A percentile compares a stretch with the other conserved stretches of the same genome.
These are phyloP conservation scores for Bufotes viridis DNA, from an alignment of 2,797 vertebrate species.

Conservation along the genomic window DNA sequence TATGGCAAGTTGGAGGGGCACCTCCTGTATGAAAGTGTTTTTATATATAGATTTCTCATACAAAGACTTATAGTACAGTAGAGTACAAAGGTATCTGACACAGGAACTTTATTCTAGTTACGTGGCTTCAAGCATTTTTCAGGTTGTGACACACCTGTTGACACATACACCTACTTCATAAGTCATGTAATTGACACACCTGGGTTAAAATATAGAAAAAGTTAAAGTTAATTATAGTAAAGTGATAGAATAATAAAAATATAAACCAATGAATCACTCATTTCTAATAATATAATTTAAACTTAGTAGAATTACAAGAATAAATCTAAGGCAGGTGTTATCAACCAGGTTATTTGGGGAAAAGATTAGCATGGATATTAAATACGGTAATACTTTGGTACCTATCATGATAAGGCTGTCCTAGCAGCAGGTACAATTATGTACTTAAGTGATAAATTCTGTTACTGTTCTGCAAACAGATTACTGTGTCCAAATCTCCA, in stretches of 20 bases:
- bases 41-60: neutral
- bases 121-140: neutral
- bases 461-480: neutral
- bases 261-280: neutral
- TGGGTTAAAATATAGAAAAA: neutral
- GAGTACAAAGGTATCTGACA: neutral
- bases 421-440: neutral
- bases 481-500: neutral
- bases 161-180: neutral
- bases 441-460: neutral
- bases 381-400: neutral
- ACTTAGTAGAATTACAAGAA: neutral
- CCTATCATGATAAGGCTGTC: neutral
- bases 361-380: neutral
- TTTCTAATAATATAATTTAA: neutral
- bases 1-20: neutral
- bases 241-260: neutral
- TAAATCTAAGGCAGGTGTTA: neutral
- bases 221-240: neutral
- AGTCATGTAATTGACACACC: conserved; percentile 1
- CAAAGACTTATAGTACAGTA: neutral
- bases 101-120: neutral
- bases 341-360: neutral
- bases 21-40: neutral
- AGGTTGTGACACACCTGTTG: conserved; percentile 3